Evolutionary conservation across 2,113 vertebrate species (phyloP).

Genomic region (Anseranas semipalmata): DNA sequence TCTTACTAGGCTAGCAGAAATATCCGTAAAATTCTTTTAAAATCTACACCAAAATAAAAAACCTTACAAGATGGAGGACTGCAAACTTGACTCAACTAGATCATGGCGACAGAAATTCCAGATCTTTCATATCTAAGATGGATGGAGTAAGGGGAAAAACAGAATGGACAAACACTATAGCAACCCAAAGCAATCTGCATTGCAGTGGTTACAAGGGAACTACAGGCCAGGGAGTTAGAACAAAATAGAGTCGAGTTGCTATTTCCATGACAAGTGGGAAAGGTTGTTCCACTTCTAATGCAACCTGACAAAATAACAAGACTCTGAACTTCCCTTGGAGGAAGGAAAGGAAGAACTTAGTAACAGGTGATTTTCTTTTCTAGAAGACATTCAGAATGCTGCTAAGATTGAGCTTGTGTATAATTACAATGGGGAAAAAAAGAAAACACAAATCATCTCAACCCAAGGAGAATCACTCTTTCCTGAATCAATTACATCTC

Average conservation of each 20-base stretch:
- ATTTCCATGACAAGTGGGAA: not conserved
- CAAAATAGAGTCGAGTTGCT: not conserved
- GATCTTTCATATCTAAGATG: not conserved
- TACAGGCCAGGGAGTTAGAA: not conserved
- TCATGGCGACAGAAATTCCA: not conserved
- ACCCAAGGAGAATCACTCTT: not conserved
- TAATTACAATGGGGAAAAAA: not conserved
- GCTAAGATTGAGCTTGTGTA: not conserved
- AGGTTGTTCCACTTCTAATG: not conserved
- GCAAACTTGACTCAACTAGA: not conserved
- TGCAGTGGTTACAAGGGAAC: not conserved
- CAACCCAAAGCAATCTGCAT: not conserved
- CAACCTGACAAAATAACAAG: not conserved
- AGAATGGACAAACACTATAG: not conserved
- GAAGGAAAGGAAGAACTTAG: not conserved
- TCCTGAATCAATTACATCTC: not conserved
- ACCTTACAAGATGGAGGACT: not conserved
- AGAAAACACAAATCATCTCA: not conserved
- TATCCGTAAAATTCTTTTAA: not conserved
- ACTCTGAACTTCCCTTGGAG: not conserved
- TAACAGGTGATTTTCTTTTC: not conserved
- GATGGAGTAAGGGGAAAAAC: not conserved
- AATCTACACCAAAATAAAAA: not conserved
- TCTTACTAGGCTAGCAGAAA: not conserved
- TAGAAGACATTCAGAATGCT: not conserved